Evolutionary conservation across 2,113 vertebrate species (phyloP), one percentile per base, ranked within the genome.

Genomic region (Tetrax tetrax): DNA sequence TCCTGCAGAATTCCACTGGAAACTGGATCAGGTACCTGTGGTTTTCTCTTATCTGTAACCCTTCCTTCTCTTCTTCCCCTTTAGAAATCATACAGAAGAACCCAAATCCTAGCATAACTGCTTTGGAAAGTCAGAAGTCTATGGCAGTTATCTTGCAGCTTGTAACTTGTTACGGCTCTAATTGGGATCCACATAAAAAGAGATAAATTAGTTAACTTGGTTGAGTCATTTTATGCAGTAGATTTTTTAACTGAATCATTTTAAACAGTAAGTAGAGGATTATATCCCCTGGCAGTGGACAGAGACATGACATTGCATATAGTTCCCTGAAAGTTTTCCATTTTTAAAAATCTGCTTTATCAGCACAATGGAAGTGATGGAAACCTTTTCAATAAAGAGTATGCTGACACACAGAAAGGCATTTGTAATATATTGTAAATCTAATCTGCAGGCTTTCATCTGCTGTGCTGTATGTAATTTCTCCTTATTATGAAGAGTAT

Each of bases 1-100:
- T 81, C 99, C 99, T 0, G 99, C 99, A 0, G 99, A 99, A 96
- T 99, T 99, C 97, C 99, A 99, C 98, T 99, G 99, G 99, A 99
- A 99, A 90, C 98, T 99, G 76, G 99, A 99, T 92, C 99, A 99
- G 99, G 99, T 99, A 98, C 63, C 38, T 24, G 21, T 27, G 71
- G 24, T 54, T 41, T 33, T 37, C 57, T 79, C 21, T 45, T 31
- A 6, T 4, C 37, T 56, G 1, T 79, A 20, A 27, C 33, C 23
- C 47, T 24, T 28, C n/a, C 18, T 80, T 28, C 25, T 41, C 15
- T 41, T 51, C 24, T 20, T 7, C 8, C 20, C 13, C 12, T 41
- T 38, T 9, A 25, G 50, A 50, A 41, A 86, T 35, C 54, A 9
- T 1, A 57, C 37, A 59, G 33, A 57, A n/a, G 12, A 31, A 5